Conservation (phyloP, 2,888 invertebrate species). For the Augiades crinisus region DNA sequence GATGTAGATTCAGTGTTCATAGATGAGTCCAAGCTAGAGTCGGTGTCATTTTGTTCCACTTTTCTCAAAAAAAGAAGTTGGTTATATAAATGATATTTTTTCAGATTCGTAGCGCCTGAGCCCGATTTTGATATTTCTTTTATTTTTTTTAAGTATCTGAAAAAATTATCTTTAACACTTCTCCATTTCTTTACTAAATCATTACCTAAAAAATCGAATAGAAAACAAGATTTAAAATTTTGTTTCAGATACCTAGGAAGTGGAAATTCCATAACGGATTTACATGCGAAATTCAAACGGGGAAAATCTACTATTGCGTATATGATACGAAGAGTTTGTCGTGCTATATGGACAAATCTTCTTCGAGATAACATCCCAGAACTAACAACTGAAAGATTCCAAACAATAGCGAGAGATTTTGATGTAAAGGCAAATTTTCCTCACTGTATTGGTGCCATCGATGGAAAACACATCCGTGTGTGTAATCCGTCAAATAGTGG, state of each 20-base stretch:
- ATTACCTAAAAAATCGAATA: neutral
- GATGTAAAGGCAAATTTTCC: neutral
- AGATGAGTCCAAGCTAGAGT: constrained; percentile 32
- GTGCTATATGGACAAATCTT: neutral
- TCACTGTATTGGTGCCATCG: neutral
- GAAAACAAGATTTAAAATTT: neutral
- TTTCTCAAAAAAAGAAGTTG: constrained; percentile 33
- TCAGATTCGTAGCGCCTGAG: constrained; percentile 30
- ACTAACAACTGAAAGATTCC: neutral
- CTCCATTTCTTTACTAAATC: constrained; percentile 3
- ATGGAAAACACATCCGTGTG: neutral
- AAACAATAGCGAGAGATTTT: neutral
- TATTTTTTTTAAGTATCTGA: constrained; percentile 31
- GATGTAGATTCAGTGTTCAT: constrained; percentile 13
- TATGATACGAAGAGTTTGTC: neutral
- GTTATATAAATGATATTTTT: constrained; percentile 28
- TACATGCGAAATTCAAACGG: neutral
- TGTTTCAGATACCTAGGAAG: neutral
- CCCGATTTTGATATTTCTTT: constrained; percentile 34
- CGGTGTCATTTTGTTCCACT: constrained; percentile 33
- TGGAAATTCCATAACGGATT: neutral
- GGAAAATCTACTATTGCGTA: neutral
- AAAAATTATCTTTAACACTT: constrained; percentile 28
- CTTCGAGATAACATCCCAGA: neutral
- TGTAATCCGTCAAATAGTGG: neutral